phyloP scores from a whole-genome alignment of 1,140 invertebrate species.

The Lordiphosa stackelbergi region DNA sequence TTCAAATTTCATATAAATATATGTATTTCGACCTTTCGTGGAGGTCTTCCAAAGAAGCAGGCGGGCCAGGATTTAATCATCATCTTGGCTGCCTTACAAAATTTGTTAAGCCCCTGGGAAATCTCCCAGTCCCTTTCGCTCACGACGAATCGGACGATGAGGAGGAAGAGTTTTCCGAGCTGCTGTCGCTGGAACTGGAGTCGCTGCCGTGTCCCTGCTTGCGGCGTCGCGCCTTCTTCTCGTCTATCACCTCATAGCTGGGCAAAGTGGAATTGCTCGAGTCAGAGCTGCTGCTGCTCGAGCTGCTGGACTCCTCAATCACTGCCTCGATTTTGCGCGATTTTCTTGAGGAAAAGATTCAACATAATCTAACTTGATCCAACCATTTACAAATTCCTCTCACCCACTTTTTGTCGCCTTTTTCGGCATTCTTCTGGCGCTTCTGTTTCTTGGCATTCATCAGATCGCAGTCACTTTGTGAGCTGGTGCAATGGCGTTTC shows the following conservation, averaged over 20 bases:
- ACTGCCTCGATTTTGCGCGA: constrained; percentile 67
- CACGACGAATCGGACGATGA: constrained; percentile 64
- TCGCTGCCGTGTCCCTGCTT: constrained; percentile 49
- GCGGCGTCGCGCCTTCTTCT: constrained; percentile 58
- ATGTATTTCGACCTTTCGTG: constrained; percentile 4
- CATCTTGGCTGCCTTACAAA: constrained; percentile 42
- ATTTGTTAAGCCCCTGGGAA: constrained; percentile 37
- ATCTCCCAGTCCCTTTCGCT: constrained; percentile 2
- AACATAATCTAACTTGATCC: constrained; percentile 2
- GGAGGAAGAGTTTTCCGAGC: constrained; percentile 50
- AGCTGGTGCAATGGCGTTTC: constrained; percentile 62
- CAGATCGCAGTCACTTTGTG: constrained; percentile 60
- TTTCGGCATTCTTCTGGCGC: constrained; percentile 61
- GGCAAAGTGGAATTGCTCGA: constrained; percentile 72
- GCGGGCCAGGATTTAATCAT: background rate
- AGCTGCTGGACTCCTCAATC: constrained; percentile 62
- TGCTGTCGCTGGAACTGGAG: constrained; percentile 51
- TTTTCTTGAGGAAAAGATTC: constrained; percentile 38
- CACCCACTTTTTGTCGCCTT: constrained; percentile 66
- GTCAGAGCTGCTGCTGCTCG: constrained; percentile 54
- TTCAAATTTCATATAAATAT: too few relatives aligned
- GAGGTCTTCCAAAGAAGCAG: constrained; percentile 35
- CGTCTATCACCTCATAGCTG: constrained; percentile 74
- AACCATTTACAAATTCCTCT: background rate
- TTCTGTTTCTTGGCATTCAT: constrained; percentile 59